Base-by-base conservation (phyloP, 2,113 vertebrate species). In the Scartelaos histophorus region DNA sequence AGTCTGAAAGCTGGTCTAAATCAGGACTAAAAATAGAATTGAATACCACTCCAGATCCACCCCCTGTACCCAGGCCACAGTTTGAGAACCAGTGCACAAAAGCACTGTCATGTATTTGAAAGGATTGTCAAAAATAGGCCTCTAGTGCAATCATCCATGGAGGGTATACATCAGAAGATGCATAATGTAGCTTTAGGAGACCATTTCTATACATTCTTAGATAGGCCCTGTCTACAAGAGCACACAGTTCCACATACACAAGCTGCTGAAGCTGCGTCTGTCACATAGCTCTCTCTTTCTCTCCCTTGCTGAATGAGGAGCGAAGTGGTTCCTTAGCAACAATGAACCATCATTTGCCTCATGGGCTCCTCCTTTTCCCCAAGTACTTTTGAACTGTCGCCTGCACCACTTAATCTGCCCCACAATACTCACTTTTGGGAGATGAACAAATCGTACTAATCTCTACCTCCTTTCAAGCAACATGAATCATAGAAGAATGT, bases 271-370 rank as follows among this genome's bases (percentile, higher is more conserved):
- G 71, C 47, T 57, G 53, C 58, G 73, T 84, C 21, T 11, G 35
- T 68, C 58, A 61, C 58, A 34, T 7, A 74, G 66, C 67, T 82
- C 58, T 38, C 51, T 82, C 58, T 38, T 43, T 60, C 38, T 43
- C 38, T 43, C 38, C 10, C 38, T 43, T 9, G 56, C 22, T 72
- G 56, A 75, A 73, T 67, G 75, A 84, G 75, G 68, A 64, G 68
- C 65, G 77, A 82, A 87, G 73, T 73, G 61, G 85, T 91, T 91
- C 73, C 91, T 89, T 84, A 88, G 87, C 87, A 91, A 92, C 89
- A 88, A 86, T 72, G 75, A 85, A 82, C 81, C 76, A 67, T 82
- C 64, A 67, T 81, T 82, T 83, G 81, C 81, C 79, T 87, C 2
- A 38, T 79, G 66, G 86, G 82, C 75, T 73, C 71, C 71, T 79